Conservation (phyloP, 2,888 invertebrate species). For the Caenorhabditis becei region DNA sequence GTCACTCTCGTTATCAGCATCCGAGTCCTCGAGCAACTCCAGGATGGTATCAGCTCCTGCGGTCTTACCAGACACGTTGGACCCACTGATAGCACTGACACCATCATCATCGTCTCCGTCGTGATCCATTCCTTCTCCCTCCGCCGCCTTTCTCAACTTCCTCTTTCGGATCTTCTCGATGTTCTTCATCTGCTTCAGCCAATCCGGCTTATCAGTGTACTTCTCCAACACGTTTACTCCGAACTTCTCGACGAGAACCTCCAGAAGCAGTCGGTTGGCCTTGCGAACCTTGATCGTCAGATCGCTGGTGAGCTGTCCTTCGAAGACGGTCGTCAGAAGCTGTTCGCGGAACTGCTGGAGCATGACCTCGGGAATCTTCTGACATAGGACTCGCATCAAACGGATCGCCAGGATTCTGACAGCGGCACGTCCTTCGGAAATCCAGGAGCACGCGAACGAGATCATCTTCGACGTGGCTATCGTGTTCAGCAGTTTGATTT, state of each 20-base stretch:
- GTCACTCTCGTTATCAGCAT: conserved; percentile 72
- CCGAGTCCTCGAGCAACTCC: conserved; percentile 75
- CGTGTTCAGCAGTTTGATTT: conserved; percentile 71
- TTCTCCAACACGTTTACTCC: conserved; percentile 72
- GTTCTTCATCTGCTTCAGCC: conserved; percentile 77
- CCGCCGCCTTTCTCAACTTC: conserved; percentile 59
- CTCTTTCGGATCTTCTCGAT: conserved; percentile 73
- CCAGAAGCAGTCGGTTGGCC: conserved; percentile 78
- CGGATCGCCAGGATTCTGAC: conserved; percentile 76
- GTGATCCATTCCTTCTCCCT: conserved; percentile 56
- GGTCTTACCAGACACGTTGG: conserved; percentile 68
- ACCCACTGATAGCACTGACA: conserved; percentile 59
- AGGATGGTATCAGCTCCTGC: conserved; percentile 79
- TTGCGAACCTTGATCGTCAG: conserved; percentile 75
- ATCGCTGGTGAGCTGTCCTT: conserved; percentile 71
- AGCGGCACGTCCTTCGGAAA: conserved; percentile 72
- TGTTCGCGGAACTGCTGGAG: conserved; percentile 78
- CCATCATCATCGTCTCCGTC: conserved; percentile 71
- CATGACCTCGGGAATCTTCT: conserved; percentile 76
- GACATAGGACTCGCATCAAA: conserved; percentile 75
- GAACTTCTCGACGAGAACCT: conserved; percentile 77
- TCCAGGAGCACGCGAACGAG: conserved; percentile 70
- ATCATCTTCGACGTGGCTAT: conserved; percentile 70
- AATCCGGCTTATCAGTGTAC: conserved; percentile 70
- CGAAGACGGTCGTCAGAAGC: conserved; percentile 74